Evolutionary conservation across 1,140 invertebrate genomes (phyloP).

Genomic region (Latrodectus geometricus): DNA sequence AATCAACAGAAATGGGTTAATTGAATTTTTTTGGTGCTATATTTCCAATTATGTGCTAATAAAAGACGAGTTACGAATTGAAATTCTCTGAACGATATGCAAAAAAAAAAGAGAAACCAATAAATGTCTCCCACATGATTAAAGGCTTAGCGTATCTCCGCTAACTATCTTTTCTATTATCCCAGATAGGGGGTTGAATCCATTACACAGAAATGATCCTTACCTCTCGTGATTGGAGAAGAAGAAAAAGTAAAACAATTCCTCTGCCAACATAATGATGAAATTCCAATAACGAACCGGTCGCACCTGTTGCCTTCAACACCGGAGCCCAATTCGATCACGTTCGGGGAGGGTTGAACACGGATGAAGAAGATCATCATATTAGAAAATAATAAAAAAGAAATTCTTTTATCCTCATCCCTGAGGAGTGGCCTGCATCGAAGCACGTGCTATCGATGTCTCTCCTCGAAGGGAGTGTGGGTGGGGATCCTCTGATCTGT

Average conservation of each 20-base stretch:
- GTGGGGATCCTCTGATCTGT: conserved; percentile 22
- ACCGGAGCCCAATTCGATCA: background rate
- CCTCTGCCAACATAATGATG: conserved; percentile 21
- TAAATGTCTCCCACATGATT: too few species aligned
- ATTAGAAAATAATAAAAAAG: background rate
- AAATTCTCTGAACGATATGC: too few species aligned
- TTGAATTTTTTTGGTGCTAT: too few species aligned
- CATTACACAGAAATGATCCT: background rate
- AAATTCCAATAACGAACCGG: conserved; percentile 46
- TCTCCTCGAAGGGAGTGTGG: conserved; percentile 24
- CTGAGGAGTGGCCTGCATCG: conserved; percentile 25
- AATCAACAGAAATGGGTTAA: too few species aligned
- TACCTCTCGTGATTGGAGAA: background rate
- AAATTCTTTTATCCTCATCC: background rate
- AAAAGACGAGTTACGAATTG: too few species aligned
- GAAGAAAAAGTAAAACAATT: background rate
- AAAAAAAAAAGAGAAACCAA: too few species aligned
- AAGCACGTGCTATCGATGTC: conserved; percentile 36
- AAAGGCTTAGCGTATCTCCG: too few species aligned
- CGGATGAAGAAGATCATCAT: background rate
- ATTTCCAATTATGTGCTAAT: too few species aligned
- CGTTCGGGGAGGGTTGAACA: background rate
- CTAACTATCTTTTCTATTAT: too few species aligned
- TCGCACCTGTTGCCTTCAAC: conserved; percentile 33
- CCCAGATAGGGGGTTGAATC: background rate